Base-by-base conservation (phyloP, 2,888 invertebrate genomes). In the Tanytarsus gracilentus region DNA sequence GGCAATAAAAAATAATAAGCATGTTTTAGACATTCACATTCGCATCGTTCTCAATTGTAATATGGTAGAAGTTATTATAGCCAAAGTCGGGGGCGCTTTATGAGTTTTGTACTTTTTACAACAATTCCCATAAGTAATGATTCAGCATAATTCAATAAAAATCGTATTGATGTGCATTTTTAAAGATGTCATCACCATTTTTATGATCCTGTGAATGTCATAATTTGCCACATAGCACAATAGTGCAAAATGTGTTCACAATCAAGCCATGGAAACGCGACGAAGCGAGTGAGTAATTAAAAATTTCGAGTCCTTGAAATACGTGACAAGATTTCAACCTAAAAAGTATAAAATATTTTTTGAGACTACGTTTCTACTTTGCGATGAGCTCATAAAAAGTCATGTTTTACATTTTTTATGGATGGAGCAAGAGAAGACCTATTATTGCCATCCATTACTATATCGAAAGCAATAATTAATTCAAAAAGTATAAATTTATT, bases 1-100 rank as follows among this genome's bases (percentile, higher is more conserved):
- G 33, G 40, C 39, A 55, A 55, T 55, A 55, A 55, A 55, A 55
- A 55, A 55, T 55, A 55, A 55, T 55, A 33, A 55, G 16, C 23
- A 55, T 16, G 23, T 18, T 11, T 23, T 26, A 36, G 16, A 36
- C 21, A 21, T 21, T 44, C 44, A 21, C 44, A 44, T 44, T 44
- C n/a, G n/a, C n/a, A 11, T 21, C 21, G 44, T 21, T 11, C 11
- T 40, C 40, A 21, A 44, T 21, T 44, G 16, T 36, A n/a, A n/a
- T 36, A 36, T 36, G 36, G 1, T 4, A 6, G 14, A 14, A 14
- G 36, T 6, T 36, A 16, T 36, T 36, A 16, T 36, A 16, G n/a
- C 36, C 16, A 36, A n/a, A 36, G n/a, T 14, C 36, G 36, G 36
- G 36, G 36, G 36, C 36, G 36, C 36, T 36, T 36, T 36, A 36